A percentile compares a stretch with the other conserved stretches of the same genome.
These are phyloP conservation scores for Aradophagus sp. DNA, from an alignment of 1,140 invertebrate species.

Conservation along the genomic window DNA sequence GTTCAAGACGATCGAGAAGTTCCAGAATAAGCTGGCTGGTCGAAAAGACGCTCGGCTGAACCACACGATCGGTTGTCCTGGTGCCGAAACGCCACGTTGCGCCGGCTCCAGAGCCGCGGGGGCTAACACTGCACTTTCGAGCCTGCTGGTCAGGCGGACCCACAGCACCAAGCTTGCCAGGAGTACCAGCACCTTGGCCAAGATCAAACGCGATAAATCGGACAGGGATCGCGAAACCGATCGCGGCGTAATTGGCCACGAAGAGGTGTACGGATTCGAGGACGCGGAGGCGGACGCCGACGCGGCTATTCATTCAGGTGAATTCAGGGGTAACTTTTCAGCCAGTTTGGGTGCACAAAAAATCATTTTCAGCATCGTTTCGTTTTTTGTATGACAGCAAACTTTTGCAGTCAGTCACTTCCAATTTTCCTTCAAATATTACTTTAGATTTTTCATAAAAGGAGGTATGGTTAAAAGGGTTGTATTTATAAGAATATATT, in stretches of 20 bases:
- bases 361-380: not conserved
- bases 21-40: slow-evolving; percentile 68
- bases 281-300: slow-evolving; percentile 75
- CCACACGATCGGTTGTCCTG: slow-evolving; percentile 61
- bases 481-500: no score
- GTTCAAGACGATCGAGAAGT: slow-evolving; percentile 72
- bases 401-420: no score
- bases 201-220: slow-evolving; percentile 29
- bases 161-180: slow-evolving; percentile 82
- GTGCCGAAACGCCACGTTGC: slow-evolving; percentile 48
- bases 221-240: slow-evolving; percentile 19
- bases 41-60: slow-evolving; percentile 64
- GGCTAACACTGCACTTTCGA: slow-evolving; percentile 60
- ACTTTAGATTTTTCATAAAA: no score
- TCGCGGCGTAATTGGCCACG: slow-evolving; percentile 43
- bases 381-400: no score
- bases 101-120: slow-evolving; percentile 5
- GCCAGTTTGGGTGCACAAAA: not conserved
- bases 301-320: slow-evolving; percentile 80
- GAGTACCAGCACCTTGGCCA: slow-evolving; percentile 74
- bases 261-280: slow-evolving; percentile 66
- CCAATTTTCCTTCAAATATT: no score
- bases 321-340: slow-evolving; percentile 22
- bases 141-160: slow-evolving; percentile 78
- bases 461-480: no score